These are phyloP conservation scores for Lophotriccus pileatus DNA, from an alignment of 2,797 vertebrate species.

Conservation along the genomic window DNA sequence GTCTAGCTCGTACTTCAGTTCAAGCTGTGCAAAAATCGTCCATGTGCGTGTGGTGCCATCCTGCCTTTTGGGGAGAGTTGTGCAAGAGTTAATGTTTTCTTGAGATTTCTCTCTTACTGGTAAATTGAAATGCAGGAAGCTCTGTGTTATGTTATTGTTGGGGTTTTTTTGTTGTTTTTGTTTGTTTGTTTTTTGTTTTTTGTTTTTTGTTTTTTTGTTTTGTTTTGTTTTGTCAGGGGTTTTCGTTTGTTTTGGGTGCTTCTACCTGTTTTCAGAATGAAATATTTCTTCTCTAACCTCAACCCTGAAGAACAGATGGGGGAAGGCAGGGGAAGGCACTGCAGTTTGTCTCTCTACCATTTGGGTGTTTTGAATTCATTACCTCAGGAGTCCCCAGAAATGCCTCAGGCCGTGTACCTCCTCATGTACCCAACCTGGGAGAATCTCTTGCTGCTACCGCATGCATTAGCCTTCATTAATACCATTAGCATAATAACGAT, in stretches of 20 bases:
- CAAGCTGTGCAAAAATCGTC: neutral
- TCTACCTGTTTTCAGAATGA: neutral
- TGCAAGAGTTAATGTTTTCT: neutral
- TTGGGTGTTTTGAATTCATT: neutral
- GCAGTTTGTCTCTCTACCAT: neutral
- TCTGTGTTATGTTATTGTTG: neutral
- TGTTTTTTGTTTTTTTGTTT: fast-evolving
- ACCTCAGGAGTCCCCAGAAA: neutral
- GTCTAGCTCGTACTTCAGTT: neutral
- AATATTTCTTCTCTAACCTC: neutral
- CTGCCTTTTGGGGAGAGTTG: neutral
- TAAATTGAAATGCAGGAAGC: neutral
- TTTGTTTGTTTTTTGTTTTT: too few relatives aligned
- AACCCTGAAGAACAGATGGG: neutral
- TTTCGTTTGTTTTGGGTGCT: neutral
- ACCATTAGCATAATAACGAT: neutral
- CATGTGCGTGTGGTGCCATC: neutral
- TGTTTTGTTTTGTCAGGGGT: neutral
- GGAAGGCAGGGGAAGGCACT: neutral
- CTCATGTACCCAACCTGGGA: constrained; percentile 23
- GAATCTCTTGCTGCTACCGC: neutral
- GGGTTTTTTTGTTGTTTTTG: fast-evolving
- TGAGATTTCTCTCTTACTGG: neutral
- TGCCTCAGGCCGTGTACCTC: neutral
- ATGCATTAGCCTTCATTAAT: constrained; percentile 62